phyloP scores from a whole-genome alignment of 2,797 vertebrate genomes.

The Mustela erminea region DNA sequence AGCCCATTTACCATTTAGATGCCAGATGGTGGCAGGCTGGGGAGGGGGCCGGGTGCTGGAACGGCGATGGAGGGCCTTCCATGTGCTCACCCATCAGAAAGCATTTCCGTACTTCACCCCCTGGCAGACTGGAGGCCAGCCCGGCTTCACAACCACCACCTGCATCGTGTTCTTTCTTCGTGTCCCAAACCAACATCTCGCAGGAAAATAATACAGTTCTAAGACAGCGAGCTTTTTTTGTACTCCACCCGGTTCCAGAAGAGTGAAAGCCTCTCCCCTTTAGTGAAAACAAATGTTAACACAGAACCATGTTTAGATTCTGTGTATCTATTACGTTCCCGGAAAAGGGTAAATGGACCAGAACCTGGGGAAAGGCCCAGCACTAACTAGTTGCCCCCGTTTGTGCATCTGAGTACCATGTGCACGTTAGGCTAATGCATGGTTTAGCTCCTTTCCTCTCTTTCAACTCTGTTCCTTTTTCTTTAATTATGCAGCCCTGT shows the following conservation, averaged over 20 bases:
- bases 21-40: background rate
- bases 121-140: background rate
- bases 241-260: background rate
- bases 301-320: slow-evolving; percentile 11
- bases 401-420: background rate
- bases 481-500: background rate
- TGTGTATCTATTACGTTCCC: background rate
- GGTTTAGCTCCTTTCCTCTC: background rate
- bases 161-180: background rate
- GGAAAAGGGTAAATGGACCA: slow-evolving; percentile 10
- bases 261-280: background rate
- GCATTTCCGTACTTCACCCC: background rate
- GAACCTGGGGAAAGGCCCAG: background rate
- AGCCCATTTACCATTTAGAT: background rate
- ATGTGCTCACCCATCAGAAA: background rate
- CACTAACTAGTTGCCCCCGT: background rate
- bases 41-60: background rate
- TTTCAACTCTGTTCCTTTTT: background rate
- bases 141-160: background rate
- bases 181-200: background rate
- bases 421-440: background rate
- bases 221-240: background rate
- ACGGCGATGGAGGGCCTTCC: background rate
- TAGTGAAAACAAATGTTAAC: background rate
- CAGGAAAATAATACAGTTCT: slow-evolving; percentile 1